Evolutionary conservation across 1,140 invertebrate genomes (phyloP).

Genomic region (Ridgeia piscesae): DNA sequence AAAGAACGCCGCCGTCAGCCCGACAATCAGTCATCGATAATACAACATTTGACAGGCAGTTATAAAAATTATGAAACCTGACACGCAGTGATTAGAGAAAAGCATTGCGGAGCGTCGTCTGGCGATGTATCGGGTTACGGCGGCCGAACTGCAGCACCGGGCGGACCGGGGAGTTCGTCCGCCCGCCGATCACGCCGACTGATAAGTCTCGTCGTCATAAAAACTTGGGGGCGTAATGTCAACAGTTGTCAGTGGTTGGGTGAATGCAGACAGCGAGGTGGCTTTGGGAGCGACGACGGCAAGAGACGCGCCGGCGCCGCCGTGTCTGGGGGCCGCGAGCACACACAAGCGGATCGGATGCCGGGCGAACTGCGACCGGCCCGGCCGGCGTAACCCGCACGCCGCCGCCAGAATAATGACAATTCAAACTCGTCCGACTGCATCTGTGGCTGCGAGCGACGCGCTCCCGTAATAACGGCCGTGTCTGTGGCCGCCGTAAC

Average conservation of each 20-base stretch:
- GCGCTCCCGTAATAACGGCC: not conserved
- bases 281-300: not conserved
- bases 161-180: not conserved
- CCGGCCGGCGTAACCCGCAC: conserved; percentile 1
- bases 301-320: not conserved
- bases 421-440: not conserved
- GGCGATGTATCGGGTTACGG: not conserved
- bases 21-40: conserved; percentile 5
- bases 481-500: not conserved
- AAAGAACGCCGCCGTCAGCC: not conserved
- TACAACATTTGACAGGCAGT: conserved; percentile 5
- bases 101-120: not conserved
- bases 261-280: not conserved
- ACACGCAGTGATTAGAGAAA: not conserved
- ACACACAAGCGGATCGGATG: not conserved
- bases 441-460: not conserved
- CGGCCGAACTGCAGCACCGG: no score
- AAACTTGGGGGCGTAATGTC: conserved; percentile 3
- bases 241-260: not conserved
- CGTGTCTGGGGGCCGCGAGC: not conserved
- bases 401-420: not conserved
- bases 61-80: conserved; percentile 2
- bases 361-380: not conserved
- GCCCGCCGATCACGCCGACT: not conserved
- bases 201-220: not conserved